phyloP scores from a whole-genome alignment of 2,797 vertebrate genomes.

The Agapornis canus region DNA sequence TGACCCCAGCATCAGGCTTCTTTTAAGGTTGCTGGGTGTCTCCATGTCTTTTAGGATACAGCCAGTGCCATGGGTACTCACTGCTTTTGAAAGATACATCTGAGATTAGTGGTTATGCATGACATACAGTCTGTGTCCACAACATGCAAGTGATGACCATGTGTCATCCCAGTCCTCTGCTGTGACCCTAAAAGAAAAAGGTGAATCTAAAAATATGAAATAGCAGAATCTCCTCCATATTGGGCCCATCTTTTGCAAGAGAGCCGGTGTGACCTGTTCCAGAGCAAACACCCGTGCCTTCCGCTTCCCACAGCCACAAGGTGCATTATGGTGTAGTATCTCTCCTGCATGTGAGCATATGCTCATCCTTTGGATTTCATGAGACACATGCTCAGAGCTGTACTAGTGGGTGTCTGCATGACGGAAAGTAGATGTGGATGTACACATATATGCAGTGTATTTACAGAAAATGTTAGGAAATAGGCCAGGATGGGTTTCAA shows the following conservation, averaged over 20 bases:
- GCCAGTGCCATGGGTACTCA: fast-evolving
- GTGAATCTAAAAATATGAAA: background rate
- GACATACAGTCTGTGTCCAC: background rate
- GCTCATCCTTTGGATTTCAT: fast-evolving
- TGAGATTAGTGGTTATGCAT: background rate
- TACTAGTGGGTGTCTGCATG: background rate
- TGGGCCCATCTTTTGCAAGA: background rate
- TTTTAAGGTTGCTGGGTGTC: background rate
- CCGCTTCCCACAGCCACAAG: fast-evolving
- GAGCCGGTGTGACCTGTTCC: background rate
- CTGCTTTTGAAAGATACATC: background rate
- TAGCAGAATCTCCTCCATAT: background rate
- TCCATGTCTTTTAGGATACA: background rate
- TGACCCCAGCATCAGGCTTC: background rate
- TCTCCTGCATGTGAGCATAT: fast-evolving
- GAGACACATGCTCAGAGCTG: background rate
- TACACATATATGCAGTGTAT: background rate
- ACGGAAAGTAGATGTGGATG: background rate
- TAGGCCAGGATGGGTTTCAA: background rate
- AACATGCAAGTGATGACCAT: background rate
- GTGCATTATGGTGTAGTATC: fast-evolving
- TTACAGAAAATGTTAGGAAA: background rate
- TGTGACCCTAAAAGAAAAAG: background rate
- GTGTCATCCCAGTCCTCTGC: background rate
- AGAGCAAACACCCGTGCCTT: background rate